phyloP scores from a whole-genome alignment of 2,888 invertebrate genomes.

The Rhagonycha fulva region DNA sequence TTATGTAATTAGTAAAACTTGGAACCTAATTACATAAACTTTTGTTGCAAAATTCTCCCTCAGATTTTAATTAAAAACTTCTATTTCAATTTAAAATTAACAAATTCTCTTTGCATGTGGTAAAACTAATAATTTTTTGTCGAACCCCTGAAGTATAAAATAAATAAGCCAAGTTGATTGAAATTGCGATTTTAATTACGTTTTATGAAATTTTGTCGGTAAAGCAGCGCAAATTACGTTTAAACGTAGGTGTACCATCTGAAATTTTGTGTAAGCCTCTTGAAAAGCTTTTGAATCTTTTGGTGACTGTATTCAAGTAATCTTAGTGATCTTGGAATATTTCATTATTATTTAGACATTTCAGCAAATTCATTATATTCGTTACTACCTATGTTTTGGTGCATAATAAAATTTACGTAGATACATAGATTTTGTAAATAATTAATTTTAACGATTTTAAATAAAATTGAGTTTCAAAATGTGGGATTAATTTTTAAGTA shows the following conservation, averaged over 20 bases:
- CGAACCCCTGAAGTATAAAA: not conserved
- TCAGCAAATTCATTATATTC: not conserved
- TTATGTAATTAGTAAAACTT: not conserved
- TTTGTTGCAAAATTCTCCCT: not conserved
- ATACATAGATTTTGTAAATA: not conserved
- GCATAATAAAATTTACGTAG: not conserved
- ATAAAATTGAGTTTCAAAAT: not conserved
- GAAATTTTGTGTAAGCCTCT: not conserved
- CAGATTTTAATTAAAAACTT: not conserved
- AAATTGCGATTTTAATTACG: not conserved
- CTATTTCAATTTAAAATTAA: not conserved
- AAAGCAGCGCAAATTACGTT: not conserved
- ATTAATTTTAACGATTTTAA: not conserved
- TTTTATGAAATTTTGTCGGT: not conserved
- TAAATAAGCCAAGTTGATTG: not conserved
- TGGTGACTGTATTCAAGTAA: not conserved
- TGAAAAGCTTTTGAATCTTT: not conserved
- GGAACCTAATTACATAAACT: not conserved
- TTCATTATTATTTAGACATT: not conserved
- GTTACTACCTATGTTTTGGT: not conserved
- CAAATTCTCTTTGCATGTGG: not conserved
- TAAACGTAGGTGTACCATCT: not conserved
- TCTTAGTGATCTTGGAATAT: not conserved
- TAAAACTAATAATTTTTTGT: not conserved
- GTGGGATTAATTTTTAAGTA: not conserved